Conservation (phyloP, 2,888 invertebrate species). For the Fragum whitleyi region DNA sequence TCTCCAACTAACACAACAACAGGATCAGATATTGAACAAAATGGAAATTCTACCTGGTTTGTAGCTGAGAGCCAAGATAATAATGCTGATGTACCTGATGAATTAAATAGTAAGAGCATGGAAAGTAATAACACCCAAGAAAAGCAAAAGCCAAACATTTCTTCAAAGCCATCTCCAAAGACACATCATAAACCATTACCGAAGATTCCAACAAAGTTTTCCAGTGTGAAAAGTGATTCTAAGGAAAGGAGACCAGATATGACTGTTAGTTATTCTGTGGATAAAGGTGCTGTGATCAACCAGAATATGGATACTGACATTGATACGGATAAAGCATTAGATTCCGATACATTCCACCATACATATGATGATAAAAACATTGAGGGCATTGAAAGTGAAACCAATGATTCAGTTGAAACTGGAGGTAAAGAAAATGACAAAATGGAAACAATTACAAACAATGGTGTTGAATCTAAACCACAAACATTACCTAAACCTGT, state of each 20-base stretch:
- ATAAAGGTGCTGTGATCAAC: constrained; percentile 8
- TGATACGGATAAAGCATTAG: neutral
- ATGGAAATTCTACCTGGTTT: constrained; percentile 53
- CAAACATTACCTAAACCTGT: constrained; percentile 39
- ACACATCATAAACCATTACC: constrained; percentile 49
- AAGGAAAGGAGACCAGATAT: constrained; percentile 4
- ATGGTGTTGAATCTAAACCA: neutral
- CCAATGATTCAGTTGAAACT: neutral
- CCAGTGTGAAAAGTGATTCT: neutral
- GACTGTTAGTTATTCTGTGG: neutral
- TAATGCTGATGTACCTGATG: neutral
- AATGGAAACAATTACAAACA: neutral
- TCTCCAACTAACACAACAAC: neutral
- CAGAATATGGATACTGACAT: constrained; percentile 10
- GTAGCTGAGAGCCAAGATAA: neutral
- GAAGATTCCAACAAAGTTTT: constrained; percentile 36
- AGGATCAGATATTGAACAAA: neutral
- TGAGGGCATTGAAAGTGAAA: neutral
- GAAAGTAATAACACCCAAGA: constrained; percentile 5
- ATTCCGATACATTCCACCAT: constrained; percentile 14
- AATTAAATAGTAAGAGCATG: neutral
- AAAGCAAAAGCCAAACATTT: constrained; percentile 3
- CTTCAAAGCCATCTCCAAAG: constrained; percentile 42
- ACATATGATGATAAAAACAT: neutral
- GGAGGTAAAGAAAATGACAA: neutral